These are phyloP conservation scores for Tragelaphus oryx DNA, from an alignment of 2,797 vertebrate species.

Conservation along the genomic window DNA sequence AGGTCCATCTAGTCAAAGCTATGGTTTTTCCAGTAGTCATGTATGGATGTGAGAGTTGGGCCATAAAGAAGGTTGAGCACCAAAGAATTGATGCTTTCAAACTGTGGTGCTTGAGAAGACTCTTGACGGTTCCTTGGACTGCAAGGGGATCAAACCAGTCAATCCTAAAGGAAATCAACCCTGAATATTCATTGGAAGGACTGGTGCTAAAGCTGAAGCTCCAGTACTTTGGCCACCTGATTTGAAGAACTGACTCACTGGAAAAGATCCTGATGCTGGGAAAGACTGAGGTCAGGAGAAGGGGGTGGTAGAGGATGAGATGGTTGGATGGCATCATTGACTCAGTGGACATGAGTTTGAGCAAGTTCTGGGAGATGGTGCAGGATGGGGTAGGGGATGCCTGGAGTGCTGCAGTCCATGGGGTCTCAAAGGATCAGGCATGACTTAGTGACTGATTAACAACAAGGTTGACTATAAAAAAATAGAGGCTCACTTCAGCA, in stretches of 20 bases:
- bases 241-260: neutral
- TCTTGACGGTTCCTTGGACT: neutral
- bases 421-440: neutral
- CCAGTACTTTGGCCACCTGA: neutral
- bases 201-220: neutral
- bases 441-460: neutral
- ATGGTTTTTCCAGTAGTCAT: no score
- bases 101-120: neutral
- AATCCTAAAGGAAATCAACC: neutral
- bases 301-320: neutral
- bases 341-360: neutral
- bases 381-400: fast-evolving
- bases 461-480: neutral
- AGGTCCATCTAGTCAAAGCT: no score
- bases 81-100: neutral
- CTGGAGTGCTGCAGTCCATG: neutral
- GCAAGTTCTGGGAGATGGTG: neutral
- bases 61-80: neutral
- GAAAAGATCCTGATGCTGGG: neutral
- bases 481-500: neutral
- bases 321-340: neutral
- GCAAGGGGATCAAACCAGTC: neutral
- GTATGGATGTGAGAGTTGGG: no score
- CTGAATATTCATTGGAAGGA: neutral
- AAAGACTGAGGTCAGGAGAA: neutral